Conservation (phyloP, 2,113 vertebrate genomes). For the Misgurnus mizolepis region DNA sequence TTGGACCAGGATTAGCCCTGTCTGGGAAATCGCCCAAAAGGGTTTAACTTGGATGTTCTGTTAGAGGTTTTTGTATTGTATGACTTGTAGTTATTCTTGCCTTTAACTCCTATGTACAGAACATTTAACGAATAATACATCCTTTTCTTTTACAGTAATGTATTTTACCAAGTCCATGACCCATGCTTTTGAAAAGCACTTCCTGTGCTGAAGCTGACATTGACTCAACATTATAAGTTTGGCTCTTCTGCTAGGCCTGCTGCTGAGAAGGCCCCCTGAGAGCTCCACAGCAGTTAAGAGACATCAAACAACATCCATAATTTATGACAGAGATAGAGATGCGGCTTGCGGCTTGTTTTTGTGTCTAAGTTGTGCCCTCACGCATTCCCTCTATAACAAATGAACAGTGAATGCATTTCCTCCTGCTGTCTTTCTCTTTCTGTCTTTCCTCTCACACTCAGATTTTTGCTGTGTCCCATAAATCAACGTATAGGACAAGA, state of each 20-base stretch:
- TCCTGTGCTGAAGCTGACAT: conserved; percentile 24
- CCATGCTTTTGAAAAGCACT: conserved; percentile 26
- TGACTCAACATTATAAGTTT: conserved; percentile 7
- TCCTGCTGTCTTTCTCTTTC: conserved; percentile 14
- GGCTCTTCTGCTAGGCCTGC: conserved; percentile 29
- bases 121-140: background rate
- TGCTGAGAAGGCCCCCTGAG: conserved; percentile 40
- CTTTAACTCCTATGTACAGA: background rate
- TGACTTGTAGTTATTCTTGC: background rate
- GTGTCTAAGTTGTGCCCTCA: conserved; percentile 29
- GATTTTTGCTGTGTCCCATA: background rate
- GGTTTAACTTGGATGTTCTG: no score
- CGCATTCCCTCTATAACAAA: conserved; percentile 30
- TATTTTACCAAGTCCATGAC: conserved; percentile 19
- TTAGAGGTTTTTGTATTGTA: no score
- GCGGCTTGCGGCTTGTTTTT: conserved; percentile 48
- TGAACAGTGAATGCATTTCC: conserved; percentile 44
- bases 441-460: background rate
- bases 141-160: background rate
- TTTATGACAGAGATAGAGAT: conserved; percentile 48
- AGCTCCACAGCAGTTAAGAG: conserved; percentile 47
- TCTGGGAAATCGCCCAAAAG: no score
- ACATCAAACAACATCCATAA: conserved; percentile 54
- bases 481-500: conserved; percentile 5
- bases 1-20: no score